phyloP scores from a whole-genome alignment of 2,113 vertebrate genomes.

The Hucho hucho region DNA sequence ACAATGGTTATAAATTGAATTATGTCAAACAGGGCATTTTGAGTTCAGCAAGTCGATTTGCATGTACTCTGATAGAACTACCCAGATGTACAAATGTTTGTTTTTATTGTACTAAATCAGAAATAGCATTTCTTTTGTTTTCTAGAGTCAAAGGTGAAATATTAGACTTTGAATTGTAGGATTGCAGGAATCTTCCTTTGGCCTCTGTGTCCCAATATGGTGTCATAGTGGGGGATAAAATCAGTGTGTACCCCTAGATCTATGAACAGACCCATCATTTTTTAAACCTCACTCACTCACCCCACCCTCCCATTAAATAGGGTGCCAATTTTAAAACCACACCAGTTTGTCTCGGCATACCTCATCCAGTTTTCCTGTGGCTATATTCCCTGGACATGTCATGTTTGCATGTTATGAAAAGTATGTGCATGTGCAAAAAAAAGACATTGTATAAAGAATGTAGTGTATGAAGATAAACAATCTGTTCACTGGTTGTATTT shows the following conservation, averaged over 20 bases:
- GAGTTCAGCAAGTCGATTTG: slow-evolving; percentile 42
- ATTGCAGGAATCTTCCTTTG: slow-evolving; percentile 26
- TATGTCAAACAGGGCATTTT: slow-evolving; percentile 45
- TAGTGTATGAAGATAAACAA: slow-evolving; percentile 75
- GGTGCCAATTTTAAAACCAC: slow-evolving; percentile 79
- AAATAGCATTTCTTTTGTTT: slow-evolving; percentile 11
- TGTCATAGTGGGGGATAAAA: slow-evolving; percentile 27
- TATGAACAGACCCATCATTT: slow-evolving; percentile 14
- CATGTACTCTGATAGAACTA: slow-evolving; percentile 40
- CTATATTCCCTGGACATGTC: slow-evolving; percentile 80
- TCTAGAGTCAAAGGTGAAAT: slow-evolving; percentile 14
- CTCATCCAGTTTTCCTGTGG: slow-evolving; percentile 77
- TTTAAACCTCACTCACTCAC: slow-evolving; percentile 20
- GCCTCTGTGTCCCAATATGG: slow-evolving; percentile 15
- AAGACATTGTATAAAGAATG: slow-evolving; percentile 59
- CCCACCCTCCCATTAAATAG: slow-evolving; percentile 46
- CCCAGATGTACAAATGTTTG: slow-evolving; percentile 11
- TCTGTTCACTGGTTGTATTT: slow-evolving; percentile 85
- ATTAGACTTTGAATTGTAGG: slow-evolving; percentile 16
- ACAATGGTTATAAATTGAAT: slow-evolving; percentile 29
- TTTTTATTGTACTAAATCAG: slow-evolving; percentile 16
- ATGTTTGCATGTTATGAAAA: slow-evolving; percentile 91
- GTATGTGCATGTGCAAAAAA: slow-evolving; percentile 85
- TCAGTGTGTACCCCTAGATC: slow-evolving; percentile 29
- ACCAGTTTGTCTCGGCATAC: slow-evolving; percentile 74